Percentiles rank a stretch among this genome's conserved stretches.
phyloP scores from a whole-genome alignment of 64 coral and sea anemone genomes.

The Actinia tenebrosa region DNA sequence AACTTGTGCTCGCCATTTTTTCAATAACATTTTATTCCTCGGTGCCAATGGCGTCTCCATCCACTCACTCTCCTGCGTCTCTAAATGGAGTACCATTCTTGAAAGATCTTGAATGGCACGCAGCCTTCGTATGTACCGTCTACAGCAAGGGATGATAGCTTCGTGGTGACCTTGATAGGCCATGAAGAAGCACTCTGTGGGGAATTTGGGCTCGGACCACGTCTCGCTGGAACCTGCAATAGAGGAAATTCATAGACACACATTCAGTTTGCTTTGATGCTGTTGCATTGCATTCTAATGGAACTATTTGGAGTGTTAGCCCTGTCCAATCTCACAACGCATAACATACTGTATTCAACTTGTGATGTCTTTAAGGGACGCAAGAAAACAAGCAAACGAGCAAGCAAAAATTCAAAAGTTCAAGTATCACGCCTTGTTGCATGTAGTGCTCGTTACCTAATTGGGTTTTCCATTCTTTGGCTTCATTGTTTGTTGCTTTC shows the following conservation, averaged over 20 bases:
- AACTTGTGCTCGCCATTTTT: conserved; percentile 94
- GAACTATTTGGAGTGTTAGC: no score
- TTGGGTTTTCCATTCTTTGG: conserved; percentile 67
- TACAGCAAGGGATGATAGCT: conserved; percentile 75
- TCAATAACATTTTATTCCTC: conserved; percentile 78
- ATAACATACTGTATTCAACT: no score
- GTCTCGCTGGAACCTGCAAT: not conserved
- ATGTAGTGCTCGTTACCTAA: conserved; percentile 35
- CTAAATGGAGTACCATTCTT: conserved; percentile 81
- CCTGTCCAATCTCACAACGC: no score
- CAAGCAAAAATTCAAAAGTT: no score
- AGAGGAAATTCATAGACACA: not conserved
- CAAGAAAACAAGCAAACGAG: no score
- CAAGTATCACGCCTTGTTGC: no score
- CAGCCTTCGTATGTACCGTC: conserved; percentile 65
- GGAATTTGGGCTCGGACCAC: conserved; percentile 89
- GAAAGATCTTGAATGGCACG: conserved; percentile 77
- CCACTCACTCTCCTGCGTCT: conserved; percentile 92
- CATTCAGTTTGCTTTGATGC: not conserved
- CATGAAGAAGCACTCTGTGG: conserved; percentile 98
- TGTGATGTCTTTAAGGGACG: no score
- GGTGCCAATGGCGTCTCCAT: conserved; percentile 82
- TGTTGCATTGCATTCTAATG: not conserved
- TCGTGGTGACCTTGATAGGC: conserved; percentile 81
- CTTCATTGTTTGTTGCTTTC: conserved; percentile 76